Conservation (phyloP, 2,888 invertebrate genomes). For the Agrotis ipsilon region DNA sequence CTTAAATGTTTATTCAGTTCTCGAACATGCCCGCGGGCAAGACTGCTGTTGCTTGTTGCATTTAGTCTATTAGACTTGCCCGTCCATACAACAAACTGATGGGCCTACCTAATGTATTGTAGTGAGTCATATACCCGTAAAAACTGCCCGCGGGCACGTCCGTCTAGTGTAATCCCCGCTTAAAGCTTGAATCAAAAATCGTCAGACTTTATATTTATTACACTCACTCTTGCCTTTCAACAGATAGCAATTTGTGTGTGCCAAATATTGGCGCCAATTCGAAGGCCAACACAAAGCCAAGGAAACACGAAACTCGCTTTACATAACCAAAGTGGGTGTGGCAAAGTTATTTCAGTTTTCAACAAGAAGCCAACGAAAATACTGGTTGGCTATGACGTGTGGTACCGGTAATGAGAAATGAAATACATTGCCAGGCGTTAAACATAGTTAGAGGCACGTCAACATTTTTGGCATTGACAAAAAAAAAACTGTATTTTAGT, state of each 20-base stretch:
- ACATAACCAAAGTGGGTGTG: conserved; percentile 64
- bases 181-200: no score
- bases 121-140: no score
- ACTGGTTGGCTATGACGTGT: conserved; percentile 50
- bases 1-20: no score
- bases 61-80: no score
- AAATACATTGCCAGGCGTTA: conserved; percentile 60
- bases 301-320: conserved; percentile 52
- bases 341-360: conserved; percentile 54
- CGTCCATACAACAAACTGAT: no score
- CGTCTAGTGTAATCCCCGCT: no score
- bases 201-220: no score
- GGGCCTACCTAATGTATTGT: no score
- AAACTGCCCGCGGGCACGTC: no score
- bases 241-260: background rate
- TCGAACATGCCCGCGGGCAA: no score
- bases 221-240: no score
- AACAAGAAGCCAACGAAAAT: conserved; percentile 46
- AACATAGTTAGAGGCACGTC: conserved; percentile 48
- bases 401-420: conserved; percentile 62
- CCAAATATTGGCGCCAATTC: conserved; percentile 17
- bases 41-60: no score
- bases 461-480: conserved; percentile 55
- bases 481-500: conserved; percentile 14
- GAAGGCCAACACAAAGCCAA: background rate